Evolutionary conservation across 2,888 invertebrate species (phyloP), one percentile per base, ranked within the genome.

Genomic region (Scotopteryx bipunctaria): DNA sequence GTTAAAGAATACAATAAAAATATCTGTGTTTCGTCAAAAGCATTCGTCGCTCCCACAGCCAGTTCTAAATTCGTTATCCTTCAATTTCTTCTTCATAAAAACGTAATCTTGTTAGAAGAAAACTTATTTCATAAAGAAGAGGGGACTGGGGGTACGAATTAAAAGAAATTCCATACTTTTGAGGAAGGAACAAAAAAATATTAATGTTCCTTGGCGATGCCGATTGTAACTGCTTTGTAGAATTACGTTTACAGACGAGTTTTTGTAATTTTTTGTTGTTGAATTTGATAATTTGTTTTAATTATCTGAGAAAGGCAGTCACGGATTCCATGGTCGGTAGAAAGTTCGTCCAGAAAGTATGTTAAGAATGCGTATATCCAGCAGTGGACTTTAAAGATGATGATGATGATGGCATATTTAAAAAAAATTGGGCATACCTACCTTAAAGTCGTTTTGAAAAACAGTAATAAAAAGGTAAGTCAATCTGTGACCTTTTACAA

Each of bases 41-140:
- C 40, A 43, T n/a, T 37, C 19, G 21, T 23, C 29, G 15, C 41
- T 29, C 29, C 41, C 41, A 14, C 31, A 17, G 32, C 32, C 72
- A 66, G 71, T 73, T 71, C 73, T 69, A 73, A 85, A 83, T 82
- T 84, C 82, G 81, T 86, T 86, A 84, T 82, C 78, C 82, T 69
- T 73, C 84, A 86, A 88, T 87, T 87, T 82, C 74, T 78, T 72
- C 67, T 76, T 77, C 84, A 78, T 88, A 84, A 87, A 54, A 87
- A 82, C 67, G 79, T 86, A 87, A 89, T 86, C 84, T 83, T 80
- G 86, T 90, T 87, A 86, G 57, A 73, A 70, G 74, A 80, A 83
- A 88, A 87, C 83, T 89, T 88, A 84, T 87, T 88, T 84, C 83
- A 86, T 82, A 86, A 86, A 84, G 78, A 11, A 42, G 37, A 31